Base-by-base conservation (phyloP, 1,140 invertebrate species). In the Dinoponera quadriceps region DNA sequence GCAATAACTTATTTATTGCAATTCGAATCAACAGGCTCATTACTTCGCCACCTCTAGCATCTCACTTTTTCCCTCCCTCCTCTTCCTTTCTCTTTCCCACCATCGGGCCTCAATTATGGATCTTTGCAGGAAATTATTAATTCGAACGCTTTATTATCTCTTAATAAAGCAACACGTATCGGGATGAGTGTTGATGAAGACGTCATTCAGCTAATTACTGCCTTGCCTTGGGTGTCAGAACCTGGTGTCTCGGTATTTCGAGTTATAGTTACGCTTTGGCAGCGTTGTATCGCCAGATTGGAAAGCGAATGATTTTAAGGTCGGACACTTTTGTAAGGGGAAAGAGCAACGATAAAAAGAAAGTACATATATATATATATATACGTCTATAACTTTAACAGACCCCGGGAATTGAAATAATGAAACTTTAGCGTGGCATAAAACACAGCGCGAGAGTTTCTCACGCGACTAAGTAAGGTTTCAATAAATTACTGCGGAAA, bases 51-150 rank as follows among this genome's bases (percentile, higher is more conserved):
- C 63, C 22, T 77, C 48, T 18, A 22, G 48, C 65, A n/a, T 72
- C 49, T 20, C 25, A 38, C 38, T 44, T 11, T 9, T 11, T 44
- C 38, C 9, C 38, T 44, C 38, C 11, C 38, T 44, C 38, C 38
- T 9, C 38, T 44, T 9, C 11, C 38, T 44, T 9, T 9, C 38
- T 44, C 38, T 44, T 11, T 44, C 11, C 38, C n/a, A 33, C 48
- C n/a, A 84, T 69, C 62, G 57, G 82, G 14, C 13, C 63, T 62
- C 68, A 85, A 88, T 89, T 88, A 83, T 54, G 48, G 65, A 82
- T 86, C 87, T 82, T 86, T 88, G 63, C 86, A 83, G 86, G 87
- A 89, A 89, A 89, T 88, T 89, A 89, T 89, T 89, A 89, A 88
- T 81, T 86, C 81, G 49, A 48, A 59, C 86, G 87, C 80, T 86